Evolutionary conservation across 1,140 invertebrate species (phyloP).

Genomic region (Drosophila sproati): DNA sequence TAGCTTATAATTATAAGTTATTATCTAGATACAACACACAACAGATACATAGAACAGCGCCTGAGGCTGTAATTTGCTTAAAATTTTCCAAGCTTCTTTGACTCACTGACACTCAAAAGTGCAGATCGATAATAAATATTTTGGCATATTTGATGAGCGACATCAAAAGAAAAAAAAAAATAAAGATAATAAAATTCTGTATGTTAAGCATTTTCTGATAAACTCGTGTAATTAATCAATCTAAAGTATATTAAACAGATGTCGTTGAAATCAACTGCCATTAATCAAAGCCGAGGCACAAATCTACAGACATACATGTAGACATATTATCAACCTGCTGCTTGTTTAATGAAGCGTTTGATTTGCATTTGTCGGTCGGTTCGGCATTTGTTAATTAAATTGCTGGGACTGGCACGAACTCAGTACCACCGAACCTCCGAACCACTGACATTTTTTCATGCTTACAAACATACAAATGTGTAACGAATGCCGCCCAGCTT

Average conservation of each 20-base stretch:
- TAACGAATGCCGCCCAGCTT: constrained; percentile 25
- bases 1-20: constrained; percentile 64
- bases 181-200: not conserved
- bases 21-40: constrained; percentile 45
- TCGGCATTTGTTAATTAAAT: constrained; percentile 77
- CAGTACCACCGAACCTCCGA: too few species aligned
- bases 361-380: constrained; percentile 48
- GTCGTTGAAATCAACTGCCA: constrained; percentile 32
- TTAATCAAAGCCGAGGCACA: constrained; percentile 47
- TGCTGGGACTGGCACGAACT: constrained; percentile 4
- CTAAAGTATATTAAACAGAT: constrained; percentile 21
- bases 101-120: not conserved
- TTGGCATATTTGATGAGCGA: constrained; percentile 8
- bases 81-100: constrained; percentile 8
- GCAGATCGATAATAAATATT: constrained; percentile 11
- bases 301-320: not conserved
- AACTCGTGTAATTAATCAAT: constrained; percentile 66
- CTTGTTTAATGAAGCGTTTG: constrained; percentile 70
- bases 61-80: constrained; percentile 27
- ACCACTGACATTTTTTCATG: too few species aligned
- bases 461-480: constrained; percentile 14
- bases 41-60: constrained; percentile 1
- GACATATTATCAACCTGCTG: constrained; percentile 27
- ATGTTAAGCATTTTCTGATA: constrained; percentile 13
- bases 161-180: not conserved